A percentile compares a stretch with the other conserved stretches of the same genome.
Evolutionary conservation across 2,888 invertebrate genomes (phyloP).

Genomic region (Trichogramma dendrolimi): DNA sequence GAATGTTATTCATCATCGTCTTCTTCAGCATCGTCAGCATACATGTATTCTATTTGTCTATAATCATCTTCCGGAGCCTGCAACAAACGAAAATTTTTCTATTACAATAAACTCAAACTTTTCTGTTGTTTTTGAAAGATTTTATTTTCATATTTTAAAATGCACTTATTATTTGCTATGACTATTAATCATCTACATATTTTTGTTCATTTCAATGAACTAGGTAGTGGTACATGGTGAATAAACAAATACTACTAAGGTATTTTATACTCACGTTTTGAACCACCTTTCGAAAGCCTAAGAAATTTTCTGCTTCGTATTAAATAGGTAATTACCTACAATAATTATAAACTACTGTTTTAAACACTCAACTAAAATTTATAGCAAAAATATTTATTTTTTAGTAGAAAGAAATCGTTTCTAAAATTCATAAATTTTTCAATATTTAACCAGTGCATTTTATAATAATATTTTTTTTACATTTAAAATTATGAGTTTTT

Average conservation of each 20-base stretch:
- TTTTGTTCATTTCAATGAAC: constrained; percentile 1
- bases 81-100: constrained; percentile 34
- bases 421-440: too few species aligned
- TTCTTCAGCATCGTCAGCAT: constrained; percentile 33
- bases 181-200: neutral
- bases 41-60: constrained; percentile 35
- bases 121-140: neutral
- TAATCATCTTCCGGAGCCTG: constrained; percentile 41
- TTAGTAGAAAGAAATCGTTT: neutral
- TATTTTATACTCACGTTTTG: constrained; percentile 38
- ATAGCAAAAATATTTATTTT: neutral
- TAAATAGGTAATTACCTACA: constrained; percentile 42
- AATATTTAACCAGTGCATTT: too few species aligned
- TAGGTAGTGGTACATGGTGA: too few species aligned
- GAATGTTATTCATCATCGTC: constrained; percentile 31
- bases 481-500: too few species aligned
- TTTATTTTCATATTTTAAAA: constrained; percentile 8
- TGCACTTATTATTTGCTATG: neutral
- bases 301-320: constrained; percentile 41
- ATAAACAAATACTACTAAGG: neutral
- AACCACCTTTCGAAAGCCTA: constrained; percentile 34
- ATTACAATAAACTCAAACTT: neutral
- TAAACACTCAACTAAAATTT: constrained; percentile 3
- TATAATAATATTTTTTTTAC: too few species aligned
- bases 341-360: constrained; percentile 31